Evolutionary conservation across 2,888 invertebrate genomes (phyloP).

Genomic region (Phalangium opilio): DNA sequence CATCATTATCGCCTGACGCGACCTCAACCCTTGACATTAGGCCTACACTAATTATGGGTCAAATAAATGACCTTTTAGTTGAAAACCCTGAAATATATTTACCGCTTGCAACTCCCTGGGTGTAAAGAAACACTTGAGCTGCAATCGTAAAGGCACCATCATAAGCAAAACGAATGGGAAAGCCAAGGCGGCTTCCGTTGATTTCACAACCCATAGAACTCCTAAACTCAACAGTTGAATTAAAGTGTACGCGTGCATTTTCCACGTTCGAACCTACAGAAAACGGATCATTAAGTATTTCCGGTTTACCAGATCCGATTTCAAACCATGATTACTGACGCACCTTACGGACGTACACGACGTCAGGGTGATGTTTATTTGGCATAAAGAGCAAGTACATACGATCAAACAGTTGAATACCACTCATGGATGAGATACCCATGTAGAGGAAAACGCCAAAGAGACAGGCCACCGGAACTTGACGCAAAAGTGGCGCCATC

Average conservation of each 20-base stretch:
- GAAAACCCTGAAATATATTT: too few relatives aligned
- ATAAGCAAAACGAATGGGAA: conserved; percentile 86
- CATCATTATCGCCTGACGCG: too few relatives aligned
- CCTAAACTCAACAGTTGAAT: conserved; percentile 65
- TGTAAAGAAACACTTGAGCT: conserved; percentile 56
- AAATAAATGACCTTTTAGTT: too few relatives aligned
- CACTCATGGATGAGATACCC: conserved; percentile 86
- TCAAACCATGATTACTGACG: too few relatives aligned
- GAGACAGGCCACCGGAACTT: conserved; percentile 88
- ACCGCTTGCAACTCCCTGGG: conserved; percentile 69
- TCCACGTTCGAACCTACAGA: conserved; percentile 66
- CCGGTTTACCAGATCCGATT: too few relatives aligned
- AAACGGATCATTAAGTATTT: too few relatives aligned
- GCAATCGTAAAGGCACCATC: conserved; percentile 66
- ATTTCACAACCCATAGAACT: conserved; percentile 73
- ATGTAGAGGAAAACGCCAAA: conserved; percentile 94
- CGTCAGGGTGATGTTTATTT: conserved; percentile 83
- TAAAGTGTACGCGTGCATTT: conserved; percentile 80
- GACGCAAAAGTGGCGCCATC: conserved; percentile 58
- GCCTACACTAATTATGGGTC: too few relatives aligned
- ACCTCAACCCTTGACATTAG: too few relatives aligned
- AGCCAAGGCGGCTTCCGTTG: conserved; percentile 69
- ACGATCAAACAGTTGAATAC: conserved; percentile 86
- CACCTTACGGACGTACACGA: conserved; percentile 75
- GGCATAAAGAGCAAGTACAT: conserved; percentile 79